Conservation (phyloP, 1,140 invertebrate genomes). For the Megathymus violae region DNA sequence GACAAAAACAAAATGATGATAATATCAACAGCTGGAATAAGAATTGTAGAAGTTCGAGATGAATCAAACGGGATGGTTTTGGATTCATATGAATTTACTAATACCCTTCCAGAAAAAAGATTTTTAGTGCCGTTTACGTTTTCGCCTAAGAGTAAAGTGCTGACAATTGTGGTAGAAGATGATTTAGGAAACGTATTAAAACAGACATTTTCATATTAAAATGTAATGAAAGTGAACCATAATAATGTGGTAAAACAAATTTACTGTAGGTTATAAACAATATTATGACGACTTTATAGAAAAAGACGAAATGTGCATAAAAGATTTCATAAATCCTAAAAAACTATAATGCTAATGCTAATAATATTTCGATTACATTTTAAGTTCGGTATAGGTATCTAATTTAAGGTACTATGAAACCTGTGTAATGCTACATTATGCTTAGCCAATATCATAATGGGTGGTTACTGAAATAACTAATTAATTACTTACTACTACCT, state of each 20-base stretch:
- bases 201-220: conserved; percentile 81
- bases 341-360: too few relatives aligned
- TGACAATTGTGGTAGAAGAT: conserved; percentile 84
- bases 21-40: conserved; percentile 86
- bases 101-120: conserved; percentile 82
- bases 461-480: too few relatives aligned
- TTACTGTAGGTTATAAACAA: conserved; percentile 20
- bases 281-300: not conserved
- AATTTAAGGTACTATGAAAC: too few relatives aligned
- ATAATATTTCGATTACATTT: too few relatives aligned
- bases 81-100: conserved; percentile 87
- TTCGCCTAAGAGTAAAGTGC: conserved; percentile 74
- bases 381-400: too few relatives aligned
- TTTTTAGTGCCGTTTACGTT: conserved; percentile 84
- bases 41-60: conserved; percentile 88
- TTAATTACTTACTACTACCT: too few relatives aligned
- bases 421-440: too few relatives aligned
- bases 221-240: conserved; percentile 41
- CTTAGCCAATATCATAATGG: too few relatives aligned
- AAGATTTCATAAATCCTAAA: too few relatives aligned
- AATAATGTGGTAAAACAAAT: conserved; percentile 51
- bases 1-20: conserved; percentile 85
- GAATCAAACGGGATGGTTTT: conserved; percentile 85
- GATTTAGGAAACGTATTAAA: conserved; percentile 85
- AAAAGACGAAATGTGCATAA: too few relatives aligned